Evolutionary conservation across 2,888 invertebrate species (phyloP), one percentile per base, ranked within the genome.

Genomic region (Cryptophagus acutangulus): DNA sequence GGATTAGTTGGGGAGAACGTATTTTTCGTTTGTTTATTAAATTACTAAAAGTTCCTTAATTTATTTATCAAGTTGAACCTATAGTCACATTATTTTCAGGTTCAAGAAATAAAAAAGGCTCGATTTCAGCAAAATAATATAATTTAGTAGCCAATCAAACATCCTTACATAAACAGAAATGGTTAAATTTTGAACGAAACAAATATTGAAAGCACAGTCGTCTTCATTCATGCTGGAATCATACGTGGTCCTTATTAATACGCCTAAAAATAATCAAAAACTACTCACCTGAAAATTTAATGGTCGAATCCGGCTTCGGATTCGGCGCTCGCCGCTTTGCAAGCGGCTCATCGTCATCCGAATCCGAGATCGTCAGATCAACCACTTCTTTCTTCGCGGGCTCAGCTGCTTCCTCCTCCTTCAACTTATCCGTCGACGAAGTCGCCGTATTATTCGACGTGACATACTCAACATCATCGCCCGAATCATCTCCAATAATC

Each of bases 311-410:
- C 9, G 31, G 31, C n/a, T 8, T 31, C n/a, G 8, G 31, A 33
- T 75, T 75, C 3, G 74, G 65, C 28, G 63, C 55, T 36, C 51
- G 71, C 55, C 81, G 71, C 47, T 82, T 73, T 9, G 82, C 79
- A 60, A 79, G 69, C 54, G 83, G 82, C 57, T 83, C 78, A 43
- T 73, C 77, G 45, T 74, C 78, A 45, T 85, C 84, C 0, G 83
- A 83, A 67, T 84, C 84, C 1, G 84, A 84, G n/a, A 76, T 49
- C 0, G 85, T 85, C 48, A 85, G 71, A 67, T 86, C 86, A 13
- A 85, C 83, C 2, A 78, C 67, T 1, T 63, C 62, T 31, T 65
- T 61, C 3, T 74, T 70, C 20, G 69, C 63, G 30, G 70, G 66
- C 3, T 60, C 61, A 1, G 53, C 45, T 24, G 44, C 48, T 3